A percentile compares a stretch with the other conserved stretches of the same genome.
Evolutionary conservation across 2,797 vertebrate species (phyloP).

Genomic region (Typhlichthys subterraneus): DNA sequence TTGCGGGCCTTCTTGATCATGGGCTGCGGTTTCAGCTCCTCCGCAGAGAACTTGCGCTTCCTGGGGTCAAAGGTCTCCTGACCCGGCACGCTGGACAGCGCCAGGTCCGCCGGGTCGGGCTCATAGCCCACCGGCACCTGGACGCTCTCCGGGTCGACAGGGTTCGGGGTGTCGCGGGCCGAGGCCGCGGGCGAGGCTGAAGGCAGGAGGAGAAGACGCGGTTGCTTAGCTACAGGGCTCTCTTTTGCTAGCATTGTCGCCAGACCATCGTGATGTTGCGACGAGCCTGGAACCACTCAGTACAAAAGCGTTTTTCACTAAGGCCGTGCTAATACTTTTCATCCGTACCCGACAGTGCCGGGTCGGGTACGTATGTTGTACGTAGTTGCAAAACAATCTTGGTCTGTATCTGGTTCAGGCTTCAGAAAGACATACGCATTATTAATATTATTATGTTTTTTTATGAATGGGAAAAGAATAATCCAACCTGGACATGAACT

Average conservation of each 20-base stretch:
- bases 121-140: constrained; percentile 92
- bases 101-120: constrained; percentile 93
- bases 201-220: neutral
- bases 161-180: constrained; percentile 90
- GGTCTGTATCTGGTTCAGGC: too few relatives aligned
- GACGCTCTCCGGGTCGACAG: constrained; percentile 95
- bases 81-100: constrained; percentile 94
- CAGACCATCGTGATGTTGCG: too few relatives aligned
- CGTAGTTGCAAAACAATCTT: too few relatives aligned
- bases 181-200: constrained; percentile 78
- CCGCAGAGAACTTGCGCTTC: constrained; percentile 93
- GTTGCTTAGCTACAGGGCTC: neutral
- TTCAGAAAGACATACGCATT: too few relatives aligned
- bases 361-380: too few relatives aligned
- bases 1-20: constrained; percentile 99
- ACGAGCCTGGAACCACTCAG: too few relatives aligned
- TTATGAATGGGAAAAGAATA: neutral
- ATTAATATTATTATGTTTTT: neutral
- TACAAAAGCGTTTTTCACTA: too few relatives aligned
- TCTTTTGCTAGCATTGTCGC: too few relatives aligned
- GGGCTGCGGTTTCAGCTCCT: constrained; percentile 96
- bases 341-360: too few relatives aligned
- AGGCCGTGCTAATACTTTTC: too few relatives aligned
- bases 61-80: constrained; percentile 98
- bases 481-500: neutral